Evolutionary conservation across 2,113 vertebrate species (phyloP).

Genomic region (Octodon degus): DNA sequence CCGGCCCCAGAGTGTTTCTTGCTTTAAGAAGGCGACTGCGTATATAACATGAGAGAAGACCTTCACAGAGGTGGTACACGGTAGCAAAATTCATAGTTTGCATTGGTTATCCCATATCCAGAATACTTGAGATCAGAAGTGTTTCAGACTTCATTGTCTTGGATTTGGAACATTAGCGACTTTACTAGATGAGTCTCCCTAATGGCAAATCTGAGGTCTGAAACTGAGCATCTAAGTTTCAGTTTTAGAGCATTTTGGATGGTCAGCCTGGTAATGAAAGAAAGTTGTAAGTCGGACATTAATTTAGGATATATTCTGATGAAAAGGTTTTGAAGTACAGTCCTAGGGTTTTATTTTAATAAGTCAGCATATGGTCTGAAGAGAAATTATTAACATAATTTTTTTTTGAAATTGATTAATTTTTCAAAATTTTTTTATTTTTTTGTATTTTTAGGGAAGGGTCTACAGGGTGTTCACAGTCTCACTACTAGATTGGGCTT

Average conservation of each 20-base stretch:
- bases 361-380: background rate
- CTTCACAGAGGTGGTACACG: background rate
- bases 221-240: background rate
- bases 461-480: too few species aligned
- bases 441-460: too few species aligned
- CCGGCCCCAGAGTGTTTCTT: background rate
- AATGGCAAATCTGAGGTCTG: background rate
- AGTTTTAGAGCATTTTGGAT: background rate
- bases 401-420: background rate
- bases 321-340: background rate
- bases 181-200: background rate
- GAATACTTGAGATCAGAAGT: background rate
- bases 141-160: background rate
- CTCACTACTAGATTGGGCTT: too few species aligned
- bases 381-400: background rate
- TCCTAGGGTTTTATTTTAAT: constrained; percentile 30
- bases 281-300: constrained; percentile 38
- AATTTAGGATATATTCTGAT: background rate
- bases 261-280: constrained; percentile 1
- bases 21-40: background rate
- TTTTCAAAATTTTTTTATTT: too few species aligned
- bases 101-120: background rate
- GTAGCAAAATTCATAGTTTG: background rate
- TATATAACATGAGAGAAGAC: too few species aligned
- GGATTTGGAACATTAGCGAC: background rate